Evolutionary conservation across 2,113 vertebrate genomes (phyloP).

Genomic region (Sturnus vulgaris): DNA sequence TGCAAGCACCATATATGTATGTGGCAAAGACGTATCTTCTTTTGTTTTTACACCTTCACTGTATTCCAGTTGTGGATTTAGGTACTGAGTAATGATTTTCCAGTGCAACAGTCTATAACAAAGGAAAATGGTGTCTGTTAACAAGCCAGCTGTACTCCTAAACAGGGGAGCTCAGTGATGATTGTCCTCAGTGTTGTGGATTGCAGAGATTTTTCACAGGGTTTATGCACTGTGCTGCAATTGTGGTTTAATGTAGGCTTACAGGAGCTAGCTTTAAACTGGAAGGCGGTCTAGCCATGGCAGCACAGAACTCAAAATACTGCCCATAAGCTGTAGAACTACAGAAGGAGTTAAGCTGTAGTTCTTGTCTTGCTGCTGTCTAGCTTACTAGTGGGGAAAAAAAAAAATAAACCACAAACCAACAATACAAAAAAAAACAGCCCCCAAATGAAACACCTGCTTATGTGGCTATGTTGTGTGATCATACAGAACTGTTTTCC

Average conservation of each 20-base stretch:
- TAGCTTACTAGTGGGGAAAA: not conserved
- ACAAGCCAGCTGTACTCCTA: not conserved
- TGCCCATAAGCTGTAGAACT: not conserved
- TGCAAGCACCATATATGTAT: not conserved
- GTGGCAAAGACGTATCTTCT: not conserved
- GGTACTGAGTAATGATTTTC: not conserved
- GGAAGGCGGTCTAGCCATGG: not conserved
- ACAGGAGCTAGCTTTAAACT: not conserved
- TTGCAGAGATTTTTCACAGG: not conserved
- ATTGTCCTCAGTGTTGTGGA: not conserved
- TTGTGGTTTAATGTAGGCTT: not conserved
- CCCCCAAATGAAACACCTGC: not conserved
- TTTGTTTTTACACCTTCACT: not conserved
- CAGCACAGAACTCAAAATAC: not conserved
- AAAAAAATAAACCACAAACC: not conserved
- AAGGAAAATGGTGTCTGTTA: not conserved
- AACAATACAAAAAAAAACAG: not conserved
- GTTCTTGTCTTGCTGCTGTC: not conserved
- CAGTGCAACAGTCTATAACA: not conserved
- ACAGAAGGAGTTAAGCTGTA: not conserved
- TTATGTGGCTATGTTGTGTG: not conserved
- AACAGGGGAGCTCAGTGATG: not conserved
- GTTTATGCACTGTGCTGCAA: not conserved
- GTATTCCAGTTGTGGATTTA: not conserved
- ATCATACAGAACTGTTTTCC: not conserved